Conservation (phyloP, 1,140 invertebrate species). For the Aethina tumida region DNA sequence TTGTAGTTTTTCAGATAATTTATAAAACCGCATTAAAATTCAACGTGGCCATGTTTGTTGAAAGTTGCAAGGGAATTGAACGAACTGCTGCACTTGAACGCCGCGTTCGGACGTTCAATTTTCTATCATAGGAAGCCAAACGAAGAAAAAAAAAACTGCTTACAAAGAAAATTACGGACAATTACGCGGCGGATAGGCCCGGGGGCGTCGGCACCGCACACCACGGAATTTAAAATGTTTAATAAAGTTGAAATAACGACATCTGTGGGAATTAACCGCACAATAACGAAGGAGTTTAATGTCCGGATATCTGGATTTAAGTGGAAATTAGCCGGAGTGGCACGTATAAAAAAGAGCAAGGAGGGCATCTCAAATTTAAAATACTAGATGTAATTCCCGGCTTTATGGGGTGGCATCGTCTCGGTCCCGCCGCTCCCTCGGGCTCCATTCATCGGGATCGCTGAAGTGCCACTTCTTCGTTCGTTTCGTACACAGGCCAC, state of each 20-base stretch:
- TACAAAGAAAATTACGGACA: too few species aligned
- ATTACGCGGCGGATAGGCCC: too few species aligned
- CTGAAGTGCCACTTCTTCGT: slow-evolving; percentile 6
- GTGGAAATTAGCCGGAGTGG: slow-evolving; percentile 10
- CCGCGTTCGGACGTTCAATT: too few species aligned
- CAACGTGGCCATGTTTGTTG: too few species aligned
- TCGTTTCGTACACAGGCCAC: slow-evolving; percentile 10
- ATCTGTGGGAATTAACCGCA: not conserved
- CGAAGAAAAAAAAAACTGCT: too few species aligned
- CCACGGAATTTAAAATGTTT: too few species aligned
- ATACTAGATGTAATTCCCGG: slow-evolving; percentile 13
- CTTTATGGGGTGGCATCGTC: slow-evolving; percentile 12
- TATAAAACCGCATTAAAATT: too few species aligned
- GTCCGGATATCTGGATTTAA: slow-evolving; percentile 3
- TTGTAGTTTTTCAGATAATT: too few species aligned
- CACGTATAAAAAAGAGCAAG: slow-evolving; percentile 13
- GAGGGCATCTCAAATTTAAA: slow-evolving; percentile 14
- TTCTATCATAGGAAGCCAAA: too few species aligned
- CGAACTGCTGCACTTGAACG: too few species aligned
- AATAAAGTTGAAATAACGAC: slow-evolving; percentile 3
- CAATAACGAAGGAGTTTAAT: slow-evolving; percentile 2
- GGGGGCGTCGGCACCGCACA: too few species aligned
- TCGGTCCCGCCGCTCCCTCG: slow-evolving; percentile 9
- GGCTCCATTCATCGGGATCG: slow-evolving; percentile 8
- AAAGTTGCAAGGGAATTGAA: too few species aligned